Conservation (phyloP, 2,113 vertebrate species). For the Antigone vipio region DNA sequence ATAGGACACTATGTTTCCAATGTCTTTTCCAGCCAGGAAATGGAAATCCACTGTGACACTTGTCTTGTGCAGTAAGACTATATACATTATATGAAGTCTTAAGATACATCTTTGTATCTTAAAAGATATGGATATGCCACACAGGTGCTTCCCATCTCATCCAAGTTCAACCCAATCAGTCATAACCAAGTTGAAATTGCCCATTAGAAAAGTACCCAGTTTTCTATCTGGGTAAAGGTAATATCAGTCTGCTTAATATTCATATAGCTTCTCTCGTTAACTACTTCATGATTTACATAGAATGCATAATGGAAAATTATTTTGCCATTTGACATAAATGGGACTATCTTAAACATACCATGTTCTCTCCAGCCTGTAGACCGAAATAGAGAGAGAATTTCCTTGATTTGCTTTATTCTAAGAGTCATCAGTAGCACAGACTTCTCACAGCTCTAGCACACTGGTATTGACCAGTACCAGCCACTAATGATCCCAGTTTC, state of each 20-base stretch:
- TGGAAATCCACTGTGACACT: neutral
- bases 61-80: neutral
- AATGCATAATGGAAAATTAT: neutral
- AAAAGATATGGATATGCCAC: neutral
- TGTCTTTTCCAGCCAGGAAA: neutral
- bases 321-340: neutral
- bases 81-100: neutral
- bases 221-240: neutral
- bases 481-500: neutral
- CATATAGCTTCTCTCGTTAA: neutral
- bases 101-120: neutral
- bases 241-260: neutral
- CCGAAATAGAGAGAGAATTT: neutral
- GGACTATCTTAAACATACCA: neutral
- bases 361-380: neutral
- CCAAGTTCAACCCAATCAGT: neutral
- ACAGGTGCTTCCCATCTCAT: neutral
- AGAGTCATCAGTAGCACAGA: neutral
- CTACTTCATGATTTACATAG: neutral
- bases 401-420: neutral
- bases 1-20: neutral
- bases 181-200: neutral
- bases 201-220: neutral
- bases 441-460: neutral
- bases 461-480: neutral